Percentiles rank a stretch among this genome's conserved stretches.
Conservation (phyloP, 2,797 vertebrate genomes). For the Anableps anableps region DNA sequence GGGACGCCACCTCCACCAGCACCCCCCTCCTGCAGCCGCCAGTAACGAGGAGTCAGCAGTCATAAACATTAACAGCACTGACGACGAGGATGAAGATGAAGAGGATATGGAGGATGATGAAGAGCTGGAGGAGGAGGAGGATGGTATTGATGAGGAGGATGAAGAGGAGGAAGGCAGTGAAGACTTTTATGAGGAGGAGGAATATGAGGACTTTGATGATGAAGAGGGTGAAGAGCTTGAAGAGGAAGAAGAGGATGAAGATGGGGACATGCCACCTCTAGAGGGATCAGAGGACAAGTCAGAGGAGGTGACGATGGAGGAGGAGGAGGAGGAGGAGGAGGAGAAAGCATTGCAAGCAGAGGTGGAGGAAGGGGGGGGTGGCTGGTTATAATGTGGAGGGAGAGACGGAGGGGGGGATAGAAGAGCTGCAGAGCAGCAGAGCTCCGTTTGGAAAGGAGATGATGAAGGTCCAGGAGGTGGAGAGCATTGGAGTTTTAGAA, state of each 20-base stretch:
- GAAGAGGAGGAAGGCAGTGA: constrained; percentile 84
- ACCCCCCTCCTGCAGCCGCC: constrained; percentile 42
- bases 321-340: constrained; percentile 64
- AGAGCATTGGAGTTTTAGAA: constrained; percentile 81
- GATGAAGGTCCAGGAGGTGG: constrained; percentile 81
- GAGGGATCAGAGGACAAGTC: constrained; percentile 72
- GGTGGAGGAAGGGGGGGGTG: constrained; percentile 50
- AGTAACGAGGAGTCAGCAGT: constrained; percentile 81
- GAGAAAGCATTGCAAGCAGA: constrained; percentile 70
- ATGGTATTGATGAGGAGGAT: constrained; percentile 83
- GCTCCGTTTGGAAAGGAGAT: constrained; percentile 69
- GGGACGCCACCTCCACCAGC: constrained; percentile 66
- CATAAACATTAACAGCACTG: constrained; percentile 92
- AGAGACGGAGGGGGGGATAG: constrained; percentile 73
- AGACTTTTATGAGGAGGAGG: constrained; percentile 79
- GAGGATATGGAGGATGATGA: constrained; percentile 88
- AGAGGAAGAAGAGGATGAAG: constrained; percentile 81
- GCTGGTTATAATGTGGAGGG: constrained; percentile 59
- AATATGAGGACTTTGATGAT: constrained; percentile 84
- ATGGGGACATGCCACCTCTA: constrained; percentile 83
- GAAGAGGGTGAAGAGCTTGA: constrained; percentile 81
- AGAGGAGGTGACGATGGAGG: constrained; percentile 60
- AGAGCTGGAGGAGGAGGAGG: constrained; percentile 80
- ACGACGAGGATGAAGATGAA: constrained; percentile 88
- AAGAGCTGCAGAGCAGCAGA: constrained; percentile 75